phyloP scores from a whole-genome alignment of 2,797 vertebrate species.

The Cygnus olor region DNA sequence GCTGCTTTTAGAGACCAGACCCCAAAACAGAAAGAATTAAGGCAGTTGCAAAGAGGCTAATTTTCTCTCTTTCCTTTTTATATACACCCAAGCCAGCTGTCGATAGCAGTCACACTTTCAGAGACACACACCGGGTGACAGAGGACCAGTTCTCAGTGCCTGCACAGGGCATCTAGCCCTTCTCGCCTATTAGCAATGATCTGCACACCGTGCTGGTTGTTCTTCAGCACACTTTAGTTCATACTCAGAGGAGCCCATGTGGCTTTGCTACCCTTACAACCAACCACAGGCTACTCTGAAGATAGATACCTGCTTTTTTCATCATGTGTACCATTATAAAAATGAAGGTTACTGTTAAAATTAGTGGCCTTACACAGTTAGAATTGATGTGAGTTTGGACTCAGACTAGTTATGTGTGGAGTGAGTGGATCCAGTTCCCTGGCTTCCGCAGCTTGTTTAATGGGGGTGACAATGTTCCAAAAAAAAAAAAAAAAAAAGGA shows the following conservation, averaged over 20 bases:
- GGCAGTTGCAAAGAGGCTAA: neutral
- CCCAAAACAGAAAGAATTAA: neutral
- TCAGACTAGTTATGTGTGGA: neutral
- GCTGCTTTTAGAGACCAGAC: neutral
- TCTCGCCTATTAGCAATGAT: neutral
- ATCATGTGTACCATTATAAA: neutral
- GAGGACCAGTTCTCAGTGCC: neutral
- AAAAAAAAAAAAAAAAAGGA: neutral
- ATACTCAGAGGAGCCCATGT: neutral
- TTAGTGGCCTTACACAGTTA: neutral
- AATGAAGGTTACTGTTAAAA: neutral
- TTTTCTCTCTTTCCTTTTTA: neutral
- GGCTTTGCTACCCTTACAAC: neutral
- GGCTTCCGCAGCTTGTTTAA: neutral
- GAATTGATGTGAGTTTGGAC: neutral
- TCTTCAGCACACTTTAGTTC: neutral
- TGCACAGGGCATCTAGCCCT: neutral
- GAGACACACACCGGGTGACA: neutral
- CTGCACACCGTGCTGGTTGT: rapidly evolving
- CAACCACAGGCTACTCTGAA: neutral
- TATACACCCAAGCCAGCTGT: neutral
- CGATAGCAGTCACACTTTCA: neutral
- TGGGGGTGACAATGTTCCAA: neutral
- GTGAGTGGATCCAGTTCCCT: conserved; percentile 8
- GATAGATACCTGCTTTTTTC: neutral